A percentile compares a stretch with the other conserved stretches of the same genome.
phyloP scores from a whole-genome alignment of 2,113 vertebrate species.

The Aix galericulata region DNA sequence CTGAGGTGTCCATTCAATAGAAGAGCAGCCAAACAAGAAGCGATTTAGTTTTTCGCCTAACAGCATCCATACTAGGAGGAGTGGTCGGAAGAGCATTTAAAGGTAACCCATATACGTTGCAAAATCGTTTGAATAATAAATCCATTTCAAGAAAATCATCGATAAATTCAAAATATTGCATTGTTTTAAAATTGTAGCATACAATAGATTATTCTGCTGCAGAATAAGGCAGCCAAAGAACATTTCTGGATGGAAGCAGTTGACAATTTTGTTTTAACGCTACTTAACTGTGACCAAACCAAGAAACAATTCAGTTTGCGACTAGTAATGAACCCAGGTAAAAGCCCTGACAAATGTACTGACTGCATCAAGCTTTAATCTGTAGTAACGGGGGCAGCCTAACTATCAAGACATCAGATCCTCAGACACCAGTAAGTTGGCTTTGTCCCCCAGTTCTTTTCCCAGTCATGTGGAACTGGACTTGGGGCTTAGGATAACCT shows the following conservation, averaged over 20 bases:
- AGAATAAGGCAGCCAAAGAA: neutral
- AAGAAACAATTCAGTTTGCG: neutral
- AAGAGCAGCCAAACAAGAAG: neutral
- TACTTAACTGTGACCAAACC: neutral
- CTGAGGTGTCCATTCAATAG: neutral
- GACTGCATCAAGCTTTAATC: neutral
- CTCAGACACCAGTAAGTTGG: neutral
- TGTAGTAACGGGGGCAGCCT: neutral
- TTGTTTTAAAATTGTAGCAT: neutral
- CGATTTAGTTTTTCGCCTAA: neutral
- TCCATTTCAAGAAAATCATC: neutral
- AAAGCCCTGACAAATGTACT: neutral
- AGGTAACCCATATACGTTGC: neutral
- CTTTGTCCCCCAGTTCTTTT: neutral
- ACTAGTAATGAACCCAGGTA: neutral
- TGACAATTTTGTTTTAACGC: neutral
- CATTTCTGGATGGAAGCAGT: neutral
- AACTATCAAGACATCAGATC: neutral
- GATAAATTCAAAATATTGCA: neutral
- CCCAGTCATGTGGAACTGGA: neutral
- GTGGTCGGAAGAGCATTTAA: neutral
- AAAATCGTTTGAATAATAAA: neutral
- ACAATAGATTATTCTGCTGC: neutral
- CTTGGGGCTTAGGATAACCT: neutral
- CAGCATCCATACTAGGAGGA: fast-evolving